Percentiles rank a stretch among this genome's conserved stretches.
Evolutionary conservation across 2,888 invertebrate species (phyloP).

Genomic region (Apamea epomidion): DNA sequence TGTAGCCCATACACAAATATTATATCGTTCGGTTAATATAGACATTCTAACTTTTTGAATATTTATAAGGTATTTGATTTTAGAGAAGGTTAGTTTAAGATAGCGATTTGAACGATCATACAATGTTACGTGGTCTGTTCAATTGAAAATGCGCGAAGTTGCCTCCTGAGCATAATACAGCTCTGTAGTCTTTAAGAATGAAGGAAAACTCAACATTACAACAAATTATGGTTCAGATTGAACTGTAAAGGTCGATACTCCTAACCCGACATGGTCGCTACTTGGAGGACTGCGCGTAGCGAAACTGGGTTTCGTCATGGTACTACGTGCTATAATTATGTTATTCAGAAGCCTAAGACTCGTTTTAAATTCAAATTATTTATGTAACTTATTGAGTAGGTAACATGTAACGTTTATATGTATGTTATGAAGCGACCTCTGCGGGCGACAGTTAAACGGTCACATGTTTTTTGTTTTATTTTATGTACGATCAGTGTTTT

Average conservation of each 20-base stretch:
- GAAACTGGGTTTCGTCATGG: slow-evolving; percentile 68
- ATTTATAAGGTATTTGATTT: slow-evolving; percentile 69
- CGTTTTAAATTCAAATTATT: slow-evolving; percentile 90
- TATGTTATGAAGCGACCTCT: slow-evolving; percentile 76
- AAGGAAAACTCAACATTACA: slow-evolving; percentile 40
- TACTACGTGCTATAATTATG: slow-evolving; percentile 74
- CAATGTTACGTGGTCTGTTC: slow-evolving; percentile 52
- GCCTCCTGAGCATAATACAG: slow-evolving; percentile 61
- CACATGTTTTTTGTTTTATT: slow-evolving; percentile 73
- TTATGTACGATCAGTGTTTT: slow-evolving; percentile 69
- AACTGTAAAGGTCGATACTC: slow-evolving; percentile 53
- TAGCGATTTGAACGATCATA: slow-evolving; percentile 55
- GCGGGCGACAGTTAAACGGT: slow-evolving; percentile 74
- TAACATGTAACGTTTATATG: slow-evolving; percentile 82
- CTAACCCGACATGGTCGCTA: slow-evolving; percentile 58
- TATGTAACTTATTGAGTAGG: slow-evolving; percentile 90
- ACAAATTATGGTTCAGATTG: slow-evolving; percentile 32
- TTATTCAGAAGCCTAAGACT: slow-evolving; percentile 89
- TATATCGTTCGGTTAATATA: slow-evolving; percentile 66
- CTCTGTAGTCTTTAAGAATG: slow-evolving; percentile 52
- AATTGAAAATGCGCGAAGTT: slow-evolving; percentile 50
- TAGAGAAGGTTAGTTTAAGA: slow-evolving; percentile 63
- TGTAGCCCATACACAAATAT: slow-evolving; percentile 65
- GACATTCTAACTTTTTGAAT: slow-evolving; percentile 68
- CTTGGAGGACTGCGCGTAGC: slow-evolving; percentile 63